Evolutionary conservation across 2,113 vertebrate species (phyloP).

Genomic region (Solenodon paradoxus): DNA sequence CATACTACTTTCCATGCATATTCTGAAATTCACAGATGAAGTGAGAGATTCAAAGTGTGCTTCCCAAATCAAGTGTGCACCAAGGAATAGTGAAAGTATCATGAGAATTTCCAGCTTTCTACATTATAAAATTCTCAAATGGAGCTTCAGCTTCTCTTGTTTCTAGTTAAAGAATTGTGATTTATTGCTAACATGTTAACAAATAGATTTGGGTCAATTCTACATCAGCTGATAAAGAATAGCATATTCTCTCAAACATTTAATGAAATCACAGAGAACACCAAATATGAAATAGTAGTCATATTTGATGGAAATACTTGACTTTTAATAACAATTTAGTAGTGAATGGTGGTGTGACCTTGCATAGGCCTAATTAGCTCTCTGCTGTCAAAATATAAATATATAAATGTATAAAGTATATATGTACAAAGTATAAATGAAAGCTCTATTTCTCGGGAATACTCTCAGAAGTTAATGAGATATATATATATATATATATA

Average conservation of each 20-base stretch:
- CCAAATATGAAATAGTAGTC: conserved; percentile 3
- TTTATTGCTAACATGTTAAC: not conserved
- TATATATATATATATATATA: too few species aligned
- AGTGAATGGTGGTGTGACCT: not conserved
- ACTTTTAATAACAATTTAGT: not conserved
- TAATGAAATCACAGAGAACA: not conserved
- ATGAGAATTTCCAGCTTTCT: not conserved
- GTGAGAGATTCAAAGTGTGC: not conserved
- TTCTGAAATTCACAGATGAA: conserved; percentile 35
- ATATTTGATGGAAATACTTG: not conserved
- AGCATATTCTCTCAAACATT: not conserved
- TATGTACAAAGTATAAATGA: conserved; percentile 50
- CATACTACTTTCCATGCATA: not conserved
- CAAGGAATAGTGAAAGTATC: not conserved
- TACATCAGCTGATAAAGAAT: not conserved
- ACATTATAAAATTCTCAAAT: not conserved
- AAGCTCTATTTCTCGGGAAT: conserved; percentile 15
- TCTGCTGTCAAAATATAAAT: too few species aligned
- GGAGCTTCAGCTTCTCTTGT: not conserved
- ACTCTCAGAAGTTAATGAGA: not conserved
- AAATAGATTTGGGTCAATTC: not conserved
- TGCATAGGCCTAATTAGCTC: conserved; percentile 1
- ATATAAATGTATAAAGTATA: too few species aligned
- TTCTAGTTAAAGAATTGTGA: not conserved
- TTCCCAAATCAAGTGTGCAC: not conserved